Evolutionary conservation across 2,797 vertebrate genomes (phyloP).

Genomic region (Enteromius anoplus): DNA sequence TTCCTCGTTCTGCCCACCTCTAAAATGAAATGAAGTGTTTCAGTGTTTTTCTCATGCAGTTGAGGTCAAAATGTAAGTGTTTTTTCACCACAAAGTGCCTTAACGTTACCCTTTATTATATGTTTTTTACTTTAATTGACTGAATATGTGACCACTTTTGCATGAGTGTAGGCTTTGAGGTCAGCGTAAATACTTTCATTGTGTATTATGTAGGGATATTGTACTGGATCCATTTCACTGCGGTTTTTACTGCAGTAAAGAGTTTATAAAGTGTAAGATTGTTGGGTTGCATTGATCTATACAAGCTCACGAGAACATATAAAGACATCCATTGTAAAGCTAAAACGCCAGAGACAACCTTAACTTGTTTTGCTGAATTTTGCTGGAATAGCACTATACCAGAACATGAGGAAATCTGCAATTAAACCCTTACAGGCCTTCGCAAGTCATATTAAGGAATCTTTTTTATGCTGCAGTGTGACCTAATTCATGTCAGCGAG

Average conservation of each 20-base stretch:
- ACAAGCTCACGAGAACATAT: background rate
- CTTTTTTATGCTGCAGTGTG: background rate
- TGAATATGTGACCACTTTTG: background rate
- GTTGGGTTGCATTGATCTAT: background rate
- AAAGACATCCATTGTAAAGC: background rate
- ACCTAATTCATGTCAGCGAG: background rate
- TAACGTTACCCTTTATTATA: background rate
- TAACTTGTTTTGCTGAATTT: background rate
- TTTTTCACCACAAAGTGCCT: background rate
- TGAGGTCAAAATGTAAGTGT: background rate
- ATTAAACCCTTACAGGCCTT: slow-evolving; percentile 15
- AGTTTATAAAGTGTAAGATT: background rate
- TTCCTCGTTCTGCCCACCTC: background rate
- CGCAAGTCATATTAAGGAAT: background rate
- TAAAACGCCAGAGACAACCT: background rate
- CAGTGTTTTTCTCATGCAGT: background rate
- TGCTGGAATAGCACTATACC: background rate
- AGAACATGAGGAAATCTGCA: background rate
- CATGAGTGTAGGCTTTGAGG: background rate
- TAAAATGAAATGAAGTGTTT: background rate
- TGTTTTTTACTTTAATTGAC: background rate
- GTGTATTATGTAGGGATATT: background rate
- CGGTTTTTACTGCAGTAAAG: background rate
- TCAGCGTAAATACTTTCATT: background rate
- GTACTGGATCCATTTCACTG: background rate